These are phyloP conservation scores for Acleris literana DNA, from an alignment of 2,888 invertebrate genomes.

Conservation along the genomic window DNA sequence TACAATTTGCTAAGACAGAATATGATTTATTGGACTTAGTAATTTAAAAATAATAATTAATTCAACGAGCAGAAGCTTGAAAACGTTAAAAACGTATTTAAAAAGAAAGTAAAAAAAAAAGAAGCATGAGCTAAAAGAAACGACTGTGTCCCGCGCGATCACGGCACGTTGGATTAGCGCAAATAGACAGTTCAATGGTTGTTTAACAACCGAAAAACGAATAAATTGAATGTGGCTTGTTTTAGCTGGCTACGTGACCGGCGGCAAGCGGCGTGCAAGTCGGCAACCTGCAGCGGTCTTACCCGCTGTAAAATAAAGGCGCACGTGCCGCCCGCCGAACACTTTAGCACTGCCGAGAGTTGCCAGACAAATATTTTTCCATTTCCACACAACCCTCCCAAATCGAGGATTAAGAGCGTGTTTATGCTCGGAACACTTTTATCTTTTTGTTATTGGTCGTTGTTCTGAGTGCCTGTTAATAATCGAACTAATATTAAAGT, in stretches of 20 bases:
- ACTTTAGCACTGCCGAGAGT: constrained; percentile 22
- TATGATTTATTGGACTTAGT: too few relatives aligned
- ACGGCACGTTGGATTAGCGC: constrained; percentile 27
- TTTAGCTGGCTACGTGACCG: constrained; percentile 48
- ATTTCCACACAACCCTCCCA: constrained; percentile 69
- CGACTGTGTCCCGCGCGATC: constrained; percentile 10
- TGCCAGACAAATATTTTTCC: constrained; percentile 81
- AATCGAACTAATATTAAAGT: constrained; percentile 35
- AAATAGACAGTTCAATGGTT: constrained; percentile 32
- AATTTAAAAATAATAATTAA: neutral
- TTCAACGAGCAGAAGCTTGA: neutral
- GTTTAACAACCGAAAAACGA: constrained; percentile 34
- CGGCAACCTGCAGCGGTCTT: constrained; percentile 58
- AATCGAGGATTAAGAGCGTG: constrained; percentile 72
- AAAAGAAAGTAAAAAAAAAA: neutral
- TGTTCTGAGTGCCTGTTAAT: constrained; percentile 40
- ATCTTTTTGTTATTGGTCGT: constrained; percentile 51
- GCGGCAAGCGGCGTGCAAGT: constrained; percentile 40
- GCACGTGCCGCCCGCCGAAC: constrained; percentile 54
- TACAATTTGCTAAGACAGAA: too few relatives aligned
- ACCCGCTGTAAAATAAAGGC: constrained; percentile 61
- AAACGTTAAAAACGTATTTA: neutral
- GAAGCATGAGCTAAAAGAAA: constrained; percentile 6
- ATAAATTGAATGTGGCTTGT: constrained; percentile 34
- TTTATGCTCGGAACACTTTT: constrained; percentile 53